These are phyloP conservation scores for Eledona agricola DNA, from an alignment of 2,888 invertebrate species.

Conservation along the genomic window DNA sequence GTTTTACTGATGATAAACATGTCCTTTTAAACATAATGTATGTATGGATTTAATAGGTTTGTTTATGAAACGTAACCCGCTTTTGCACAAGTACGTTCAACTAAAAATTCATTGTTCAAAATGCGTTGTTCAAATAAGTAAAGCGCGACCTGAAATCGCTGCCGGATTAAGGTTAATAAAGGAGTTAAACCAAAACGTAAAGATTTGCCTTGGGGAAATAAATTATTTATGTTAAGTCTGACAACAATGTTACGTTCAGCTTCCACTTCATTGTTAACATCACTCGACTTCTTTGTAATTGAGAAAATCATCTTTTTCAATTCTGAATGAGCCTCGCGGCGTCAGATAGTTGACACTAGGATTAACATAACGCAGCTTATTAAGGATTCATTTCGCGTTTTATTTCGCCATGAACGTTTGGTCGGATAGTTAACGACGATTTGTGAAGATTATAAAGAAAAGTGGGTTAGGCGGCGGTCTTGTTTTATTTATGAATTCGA, in stretches of 20 bases:
- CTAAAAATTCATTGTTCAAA: slow-evolving; percentile 4
- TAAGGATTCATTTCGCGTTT: slow-evolving; percentile 1
- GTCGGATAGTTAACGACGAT: too few relatives aligned
- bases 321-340: too few relatives aligned
- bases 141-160: too few relatives aligned
- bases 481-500: too few relatives aligned
- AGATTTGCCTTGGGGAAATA: slow-evolving; percentile 17
- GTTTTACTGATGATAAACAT: slow-evolving; percentile 21
- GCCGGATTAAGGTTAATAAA: too few relatives aligned
- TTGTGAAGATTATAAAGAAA: too few relatives aligned
- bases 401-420: too few relatives aligned
- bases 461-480: too few relatives aligned
- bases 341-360: too few relatives aligned
- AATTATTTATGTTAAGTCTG: slow-evolving; percentile 17
- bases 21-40: slow-evolving; percentile 25
- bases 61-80: slow-evolving; percentile 27
- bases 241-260: slow-evolving; percentile 1
- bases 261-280: background rate
- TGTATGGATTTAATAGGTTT: slow-evolving; percentile 25
- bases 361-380: too few relatives aligned
- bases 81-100: slow-evolving; percentile 17
- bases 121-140: slow-evolving; percentile 22
- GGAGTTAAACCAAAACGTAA: slow-evolving; percentile 1
- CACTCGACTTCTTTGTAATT: too few relatives aligned
- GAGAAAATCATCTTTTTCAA: too few relatives aligned